Base-by-base conservation (phyloP, 1,140 invertebrate species). In the Archegozetes longisetosus region DNA sequence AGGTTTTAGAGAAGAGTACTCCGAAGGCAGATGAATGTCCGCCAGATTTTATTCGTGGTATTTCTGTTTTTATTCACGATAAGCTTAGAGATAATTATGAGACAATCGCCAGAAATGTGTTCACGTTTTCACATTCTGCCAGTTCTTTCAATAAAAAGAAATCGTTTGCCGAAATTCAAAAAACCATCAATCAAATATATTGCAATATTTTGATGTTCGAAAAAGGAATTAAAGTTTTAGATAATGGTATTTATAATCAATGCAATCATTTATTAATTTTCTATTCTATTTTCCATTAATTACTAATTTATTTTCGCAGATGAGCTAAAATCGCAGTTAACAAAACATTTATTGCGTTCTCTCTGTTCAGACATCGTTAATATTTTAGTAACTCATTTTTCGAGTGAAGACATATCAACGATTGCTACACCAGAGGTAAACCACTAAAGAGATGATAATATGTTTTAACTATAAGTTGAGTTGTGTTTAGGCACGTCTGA, bases 291-390 rank as follows among this genome's bases (percentile, higher is more conserved):
- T 12, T 61, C 29, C 9, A 49, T 22, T 32, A n/a, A 24, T 24
- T 22, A 48, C 50, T n/a, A 50, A 46, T 48, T 54, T 59, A 58
- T 2, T 56, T 53, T 68, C 67, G 24, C 61, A 74, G 79, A 76
- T 70, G 81, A 76, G 51, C 71, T 78, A 50, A 82, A 88, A 69
- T 40, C 70, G 1, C 78, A 83, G 53, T 73, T 93, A 53, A 71
- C 75, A 0, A 88, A 87, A 70, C 88, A 93, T 73, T 70, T 94
- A 24, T 68, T 93, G 17, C 89, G 87, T 72, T 83, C 85, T 2
- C 70, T 88, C n/a, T 86, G 84, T 46, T 79, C 82, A 53, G 89
- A 94, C 68, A 79, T 92, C 58, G 77, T 83, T n/a, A 85, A 83
- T 64, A 49, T 81, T 64, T 77, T 92, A 53, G 79, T 79, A 26